Base-by-base conservation (phyloP, 2,797 vertebrate species). In the Perdix hodgsoniae region DNA sequence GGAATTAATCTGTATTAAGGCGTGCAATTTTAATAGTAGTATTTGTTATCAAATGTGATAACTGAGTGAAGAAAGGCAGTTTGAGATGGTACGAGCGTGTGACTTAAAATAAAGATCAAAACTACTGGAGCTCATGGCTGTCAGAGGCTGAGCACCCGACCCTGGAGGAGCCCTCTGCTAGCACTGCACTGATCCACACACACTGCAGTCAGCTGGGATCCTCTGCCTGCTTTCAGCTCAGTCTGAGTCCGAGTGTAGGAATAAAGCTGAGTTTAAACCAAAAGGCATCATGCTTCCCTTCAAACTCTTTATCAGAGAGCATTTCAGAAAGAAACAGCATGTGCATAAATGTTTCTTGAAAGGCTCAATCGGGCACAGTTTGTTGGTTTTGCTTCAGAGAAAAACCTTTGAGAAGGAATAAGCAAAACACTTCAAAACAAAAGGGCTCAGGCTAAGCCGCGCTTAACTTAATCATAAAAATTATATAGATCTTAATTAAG, bases 401-500 rank as follows among this genome's bases (percentile, higher is more conserved):
- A 59, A 74, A 80, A 35, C 22, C 56, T 90, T 91, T 75, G 64
- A 95, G 96, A 94, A 83, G 11, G 90, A 97, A 96, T 81, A 83
- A 91, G 59, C 64, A 79, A 83, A 95, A 74, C 69, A n/a, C 74
- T 96, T 96, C 67, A 82, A 93, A 95, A 39, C 66, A 63, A 95
- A 95, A 90, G 74, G 12, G 82, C 84, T 94, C 89, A 5, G 49
- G 84, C 95, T 96, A 91, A 94, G 59, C 50, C 80, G 77, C 11
- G 23, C 87, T 87, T 91, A 91, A 72, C 79, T 92, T 95, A 86
- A 94, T 90, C 86, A 97, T 95, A 95, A 97, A 97, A 95, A 92
- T 91, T 91, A 95, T 89, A 95, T 39, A 74, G 90, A 83, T 94
- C 96, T 97, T 97, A 97, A 97, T 97, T 94, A 97, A 97, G 91